phyloP scores from a whole-genome alignment of 2,797 vertebrate species.

The Gymnodraco acuticeps region DNA sequence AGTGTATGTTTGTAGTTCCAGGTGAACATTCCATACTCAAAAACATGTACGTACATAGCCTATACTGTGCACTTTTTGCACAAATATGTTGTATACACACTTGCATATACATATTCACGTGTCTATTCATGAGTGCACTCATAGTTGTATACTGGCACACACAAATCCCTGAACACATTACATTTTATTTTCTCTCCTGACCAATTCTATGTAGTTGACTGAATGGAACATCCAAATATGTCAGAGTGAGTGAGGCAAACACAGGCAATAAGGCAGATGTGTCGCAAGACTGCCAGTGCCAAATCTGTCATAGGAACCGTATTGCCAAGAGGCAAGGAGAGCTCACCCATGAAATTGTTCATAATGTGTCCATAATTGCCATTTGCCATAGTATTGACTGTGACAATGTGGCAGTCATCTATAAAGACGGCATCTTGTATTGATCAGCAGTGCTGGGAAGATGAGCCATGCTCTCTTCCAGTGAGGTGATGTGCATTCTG shows the following conservation, averaged over 20 bases:
- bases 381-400: slow-evolving; percentile 83
- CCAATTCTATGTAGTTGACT: slow-evolving; percentile 55
- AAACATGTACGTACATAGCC: not conserved
- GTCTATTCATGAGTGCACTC: not conserved
- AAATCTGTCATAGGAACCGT: slow-evolving; percentile 76
- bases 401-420: slow-evolving; percentile 75
- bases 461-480: slow-evolving; percentile 59
- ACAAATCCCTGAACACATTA: slow-evolving; percentile 58
- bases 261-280: slow-evolving; percentile 74
- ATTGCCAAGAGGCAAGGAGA: slow-evolving; percentile 75
- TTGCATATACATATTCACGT: not conserved
- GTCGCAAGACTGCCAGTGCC: slow-evolving; percentile 67
- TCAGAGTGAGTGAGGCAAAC: slow-evolving; percentile 64
- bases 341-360: slow-evolving; percentile 86
- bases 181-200: slow-evolving; percentile 53
- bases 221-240: slow-evolving; percentile 69
- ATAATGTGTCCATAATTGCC: slow-evolving; percentile 82
- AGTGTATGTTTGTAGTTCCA: too few species aligned
- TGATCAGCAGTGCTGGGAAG: slow-evolving; percentile 69
- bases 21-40: not conserved
- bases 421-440: slow-evolving; percentile 67
- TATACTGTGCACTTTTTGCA: not conserved
- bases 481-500: slow-evolving; percentile 52
- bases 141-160: slow-evolving; percentile 19
- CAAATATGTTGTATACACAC: not conserved